Evolutionary conservation across 2,113 vertebrate genomes (phyloP).

Genomic region (Gavia stellata): DNA sequence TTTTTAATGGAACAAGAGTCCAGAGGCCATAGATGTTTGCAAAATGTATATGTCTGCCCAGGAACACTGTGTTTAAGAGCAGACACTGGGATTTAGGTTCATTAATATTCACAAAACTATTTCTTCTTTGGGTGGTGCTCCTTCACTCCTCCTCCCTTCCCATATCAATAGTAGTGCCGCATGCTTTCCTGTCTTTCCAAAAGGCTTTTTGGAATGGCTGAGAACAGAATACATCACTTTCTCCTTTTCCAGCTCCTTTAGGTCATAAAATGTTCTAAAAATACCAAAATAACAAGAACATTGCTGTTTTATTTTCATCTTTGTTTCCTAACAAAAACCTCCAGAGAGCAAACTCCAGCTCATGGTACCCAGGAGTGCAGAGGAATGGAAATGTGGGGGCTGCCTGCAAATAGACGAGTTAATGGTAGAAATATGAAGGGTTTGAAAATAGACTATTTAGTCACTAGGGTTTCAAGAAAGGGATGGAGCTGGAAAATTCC

Average conservation of each 20-base stretch:
- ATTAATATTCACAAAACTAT: neutral
- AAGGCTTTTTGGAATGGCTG: neutral
- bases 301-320: slow-evolving; percentile 42
- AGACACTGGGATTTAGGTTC: neutral
- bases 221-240: slow-evolving; percentile 5
- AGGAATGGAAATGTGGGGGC: slow-evolving; percentile 27
- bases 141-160: neutral
- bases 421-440: slow-evolving; percentile 51
- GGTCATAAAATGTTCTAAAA: slow-evolving; percentile 31
- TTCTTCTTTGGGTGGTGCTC: neutral
- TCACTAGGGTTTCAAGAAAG: slow-evolving; percentile 39
- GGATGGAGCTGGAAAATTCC: slow-evolving; percentile 65
- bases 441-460: slow-evolving; percentile 46
- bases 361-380: slow-evolving; percentile 12
- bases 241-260: slow-evolving; percentile 28
- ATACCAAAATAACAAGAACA: slow-evolving; percentile 37
- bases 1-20: neutral
- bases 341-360: slow-evolving; percentile 37
- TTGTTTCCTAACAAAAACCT: slow-evolving; percentile 50
- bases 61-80: neutral
- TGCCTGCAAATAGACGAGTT: slow-evolving; percentile 40
- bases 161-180: neutral
- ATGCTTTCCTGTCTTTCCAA: neutral
- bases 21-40: neutral
- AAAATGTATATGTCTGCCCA: neutral